Conservation (phyloP, 2,888 invertebrate species). For the Hetaerina titia region DNA sequence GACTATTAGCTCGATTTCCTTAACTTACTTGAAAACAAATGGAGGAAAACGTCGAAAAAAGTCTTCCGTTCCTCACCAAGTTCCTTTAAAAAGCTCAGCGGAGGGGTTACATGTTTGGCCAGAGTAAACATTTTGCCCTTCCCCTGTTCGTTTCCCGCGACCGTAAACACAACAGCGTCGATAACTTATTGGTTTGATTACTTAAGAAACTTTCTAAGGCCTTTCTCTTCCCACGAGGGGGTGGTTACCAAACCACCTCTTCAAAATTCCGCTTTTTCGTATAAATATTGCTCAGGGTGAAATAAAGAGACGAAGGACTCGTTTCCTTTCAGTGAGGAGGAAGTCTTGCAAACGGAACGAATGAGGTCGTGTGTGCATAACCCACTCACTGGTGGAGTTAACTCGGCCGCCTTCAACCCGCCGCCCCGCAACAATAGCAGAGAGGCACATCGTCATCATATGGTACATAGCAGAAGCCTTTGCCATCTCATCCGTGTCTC, state of each 20-base stretch:
- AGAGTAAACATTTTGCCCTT: background rate
- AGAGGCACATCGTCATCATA: background rate
- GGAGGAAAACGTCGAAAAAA: background rate
- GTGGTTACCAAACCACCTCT: conserved; percentile 16
- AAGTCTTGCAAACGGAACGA: background rate
- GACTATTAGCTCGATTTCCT: background rate
- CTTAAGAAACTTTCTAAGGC: conserved; percentile 2
- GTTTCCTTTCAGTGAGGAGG: background rate
- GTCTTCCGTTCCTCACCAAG: background rate
- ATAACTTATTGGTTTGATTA: background rate
- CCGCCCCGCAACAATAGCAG: background rate
- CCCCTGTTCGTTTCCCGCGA: background rate
- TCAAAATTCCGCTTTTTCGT: background rate
- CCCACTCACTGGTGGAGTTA: background rate
- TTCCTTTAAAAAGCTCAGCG: background rate
- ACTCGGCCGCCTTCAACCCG: background rate
- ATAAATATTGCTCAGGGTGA: background rate
- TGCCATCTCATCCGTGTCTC: background rate
- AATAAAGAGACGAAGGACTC: background rate
- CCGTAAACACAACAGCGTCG: background rate
- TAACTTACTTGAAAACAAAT: background rate
- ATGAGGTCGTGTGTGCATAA: background rate
- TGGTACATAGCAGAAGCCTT: background rate
- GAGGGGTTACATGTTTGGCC: background rate
- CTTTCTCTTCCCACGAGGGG: background rate